Evolutionary conservation across 2,888 invertebrate genomes (phyloP), one percentile per base, ranked within the genome.

Genomic region (Drosophila meridionalis): DNA sequence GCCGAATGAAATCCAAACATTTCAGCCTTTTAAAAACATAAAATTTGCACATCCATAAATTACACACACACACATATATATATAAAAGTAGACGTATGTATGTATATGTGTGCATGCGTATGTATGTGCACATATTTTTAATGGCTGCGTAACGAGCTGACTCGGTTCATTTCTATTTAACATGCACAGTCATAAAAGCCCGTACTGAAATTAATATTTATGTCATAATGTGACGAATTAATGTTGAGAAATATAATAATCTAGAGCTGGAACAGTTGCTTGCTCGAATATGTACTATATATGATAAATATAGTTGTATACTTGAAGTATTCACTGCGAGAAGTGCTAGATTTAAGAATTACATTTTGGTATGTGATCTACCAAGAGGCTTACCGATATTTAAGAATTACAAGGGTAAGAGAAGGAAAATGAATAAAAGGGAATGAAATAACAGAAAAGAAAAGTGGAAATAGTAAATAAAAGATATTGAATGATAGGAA

Each of bases 151-250:
- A 59, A 72, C 48, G 65, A 42, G 38, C 58, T n/a, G 60, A 58
- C 36, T 77, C 70, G 71, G 72, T 80, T 86, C 64, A 80, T 83
- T 83, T 71, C 48, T 71, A 65, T 68, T 78, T 82, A 69, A 60
- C 50, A 38, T 48, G 47, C 59, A 52, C 30, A 50, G 48, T 34
- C 60, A 26, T 50, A 60, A 60, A 60, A 50, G 53, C 36, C 40
- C 58, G n/a, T 14, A 4, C 38, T 59, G 58, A 58, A 63, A 73
- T 73, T 59, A 73, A 60, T 59, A 50, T 68, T 64, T 52, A 68
- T 62, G 59, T 56, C 40, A 45, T 59, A 45, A 60, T 59, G 28
- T 20, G 40, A 48, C 14, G 45, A 57, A 57, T 12, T 57, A 40
- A 57, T 30, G 8, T 1, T n/a, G 12, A n/a, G 34, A n/a, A 45